Base-by-base conservation (phyloP, 2,888 invertebrate genomes). In the Elysia crispata region DNA sequence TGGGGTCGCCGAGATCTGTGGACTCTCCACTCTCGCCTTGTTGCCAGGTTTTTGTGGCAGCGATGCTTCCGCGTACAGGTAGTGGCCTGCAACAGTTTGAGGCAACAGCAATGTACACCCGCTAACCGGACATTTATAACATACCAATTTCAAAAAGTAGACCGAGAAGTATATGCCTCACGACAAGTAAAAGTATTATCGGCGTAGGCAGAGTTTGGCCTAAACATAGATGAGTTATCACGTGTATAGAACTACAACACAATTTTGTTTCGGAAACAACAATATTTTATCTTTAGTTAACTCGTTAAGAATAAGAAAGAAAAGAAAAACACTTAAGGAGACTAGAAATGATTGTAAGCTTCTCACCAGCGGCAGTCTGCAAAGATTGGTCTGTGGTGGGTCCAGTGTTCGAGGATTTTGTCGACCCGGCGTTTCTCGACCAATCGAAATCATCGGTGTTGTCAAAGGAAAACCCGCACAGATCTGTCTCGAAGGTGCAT, bases 321-420 rank as follows among this genome's bases (percentile, higher is more conserved):
- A n/a, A n/a, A n/a, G n/a, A n/a, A n/a, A n/a, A n/a, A n/a, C n/a
- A n/a, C n/a, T n/a, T n/a, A n/a, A n/a, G n/a, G n/a, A n/a, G n/a
- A n/a, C n/a, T n/a, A n/a, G n/a, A n/a, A n/a, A n/a, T n/a, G n/a
- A n/a, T n/a, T n/a, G n/a, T n/a, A n/a, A 41, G 41, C 5, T 41
- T 41, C 82, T 83, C 77, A 86, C 90, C 90, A 82, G 76, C 66
- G 0, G 64, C 20, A 31, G 76, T 86, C 25, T 82, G 76, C 72
- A 85, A 76, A 87, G 85, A 96, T 0, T 97, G 97, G 91, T 97
- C 97, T 93, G 97, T 97, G 88, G 94, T 82, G 6, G 90, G 90
- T 72, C 90, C 90, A 70, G 89, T 89, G 50, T 77, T 77, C 13
- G 50, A 3, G 0, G 86, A 83, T 6, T 31, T 6, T 6, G 89